Percentiles rank a stretch among this genome's conserved stretches.
These are phyloP conservation scores for Tridacna crocea DNA, from an alignment of 2,888 invertebrate genomes.

Conservation along the genomic window DNA sequence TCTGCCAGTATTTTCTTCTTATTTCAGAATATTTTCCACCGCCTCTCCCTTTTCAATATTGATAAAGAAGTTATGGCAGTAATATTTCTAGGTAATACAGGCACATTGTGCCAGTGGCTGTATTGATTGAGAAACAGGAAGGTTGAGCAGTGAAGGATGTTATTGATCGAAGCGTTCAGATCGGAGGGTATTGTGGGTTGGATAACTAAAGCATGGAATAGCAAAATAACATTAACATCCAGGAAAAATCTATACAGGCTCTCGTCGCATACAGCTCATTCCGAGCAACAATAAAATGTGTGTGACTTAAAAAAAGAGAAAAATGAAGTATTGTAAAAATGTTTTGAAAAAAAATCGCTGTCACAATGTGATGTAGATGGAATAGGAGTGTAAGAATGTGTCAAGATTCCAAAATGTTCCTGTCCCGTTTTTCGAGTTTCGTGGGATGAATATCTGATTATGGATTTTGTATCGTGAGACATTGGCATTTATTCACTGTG, in stretches of 20 bases:
- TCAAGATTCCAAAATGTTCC: neutral
- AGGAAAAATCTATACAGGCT: slow-evolving; percentile 37
- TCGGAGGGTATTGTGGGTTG: slow-evolving; percentile 33
- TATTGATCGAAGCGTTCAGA: slow-evolving; percentile 21
- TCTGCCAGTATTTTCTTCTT: too few relatives aligned
- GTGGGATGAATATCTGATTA: neutral
- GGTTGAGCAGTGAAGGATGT: neutral
- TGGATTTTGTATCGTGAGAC: slow-evolving; percentile 4
- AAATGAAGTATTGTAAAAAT: neutral
- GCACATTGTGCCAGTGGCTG: neutral
- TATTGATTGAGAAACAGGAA: slow-evolving; percentile 6
- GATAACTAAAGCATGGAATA: slow-evolving; percentile 47
- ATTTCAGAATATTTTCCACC: too few relatives aligned
- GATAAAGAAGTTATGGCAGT: too few relatives aligned
- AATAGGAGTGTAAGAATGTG: slow-evolving; percentile 5
- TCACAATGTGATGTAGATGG: slow-evolving; percentile 2
- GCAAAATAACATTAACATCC: slow-evolving; percentile 48
- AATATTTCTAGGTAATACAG: neutral
- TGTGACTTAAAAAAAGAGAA: slow-evolving; percentile 11
- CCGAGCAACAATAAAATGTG: slow-evolving; percentile 8
- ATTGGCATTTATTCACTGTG: neutral
- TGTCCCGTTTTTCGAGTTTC: slow-evolving; percentile 2
- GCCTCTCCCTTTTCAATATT: too few relatives aligned
- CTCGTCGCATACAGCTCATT: neutral
- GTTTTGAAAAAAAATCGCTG: too few relatives aligned